Evolutionary conservation across 1,140 invertebrate genomes (phyloP), one percentile per base, ranked within the genome.

Genomic region (Dreissena rostriformis): DNA sequence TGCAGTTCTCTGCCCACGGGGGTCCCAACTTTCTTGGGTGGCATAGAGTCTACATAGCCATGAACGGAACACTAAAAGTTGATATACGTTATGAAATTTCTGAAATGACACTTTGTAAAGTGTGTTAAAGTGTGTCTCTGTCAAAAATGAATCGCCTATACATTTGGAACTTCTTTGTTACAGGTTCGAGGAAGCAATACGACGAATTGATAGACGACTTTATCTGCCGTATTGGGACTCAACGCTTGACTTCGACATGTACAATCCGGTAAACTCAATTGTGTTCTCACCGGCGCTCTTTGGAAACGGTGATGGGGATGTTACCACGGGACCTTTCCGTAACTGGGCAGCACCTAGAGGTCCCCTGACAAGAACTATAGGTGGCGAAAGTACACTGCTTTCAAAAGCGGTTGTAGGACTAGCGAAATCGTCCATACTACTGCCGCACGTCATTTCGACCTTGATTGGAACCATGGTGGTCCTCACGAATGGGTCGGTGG

Each of bases 161-260:
- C 24, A 1, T 68, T 68, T 67, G 14, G 14, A 67, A 29, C 22
- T 15, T 11, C 22, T 67, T 67, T 67, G 22, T 67, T 15, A 28
- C 39, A 90, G 88, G 74, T 87, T 83, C 63, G 89, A 90, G 53
- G 83, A 84, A 14, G 89, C 89, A 39, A 77, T 90, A 12, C 72
- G 84, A 8, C 73, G 85, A 24, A 81, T 82, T 22, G 82, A 84
- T 22, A 83, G 81, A 12, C 52, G 67, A 12, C 61, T 93, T 12
- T 90, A 91, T 12, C 74, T 94, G n/a, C 93, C 93, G 14, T 93
- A 93, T 86, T 94, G 93, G 92, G 92, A 94, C 77, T 87, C 86
- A 19, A 90, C 91, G 0, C 61, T 93, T 52, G 93, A 93, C 82
- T 80, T 75, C 12, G 87, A 89, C 71, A 81, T 94, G 24, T 86